Evolutionary conservation across 2,888 invertebrate species (phyloP).

Genomic region (Sussaba pulchella): DNA sequence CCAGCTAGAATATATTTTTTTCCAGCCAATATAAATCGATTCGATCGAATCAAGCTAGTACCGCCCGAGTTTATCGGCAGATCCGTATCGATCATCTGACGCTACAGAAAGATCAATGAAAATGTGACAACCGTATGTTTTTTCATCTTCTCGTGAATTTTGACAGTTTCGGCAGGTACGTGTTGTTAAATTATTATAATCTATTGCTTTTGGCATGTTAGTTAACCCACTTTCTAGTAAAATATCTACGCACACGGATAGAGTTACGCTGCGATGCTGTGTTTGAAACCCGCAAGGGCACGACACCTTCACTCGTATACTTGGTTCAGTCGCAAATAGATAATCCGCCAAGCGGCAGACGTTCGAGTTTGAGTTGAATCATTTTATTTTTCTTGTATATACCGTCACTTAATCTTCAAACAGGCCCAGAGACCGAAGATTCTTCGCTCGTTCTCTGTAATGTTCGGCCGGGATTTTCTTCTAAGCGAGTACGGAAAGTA

Average conservation of each 20-base stretch:
- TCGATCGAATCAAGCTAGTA: too few relatives aligned
- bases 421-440: background rate
- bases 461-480: background rate
- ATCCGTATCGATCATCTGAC: too few relatives aligned
- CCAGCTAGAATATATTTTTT: too few relatives aligned
- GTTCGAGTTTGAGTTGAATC: background rate
- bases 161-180: background rate
- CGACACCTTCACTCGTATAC: background rate
- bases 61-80: too few relatives aligned
- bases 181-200: background rate
- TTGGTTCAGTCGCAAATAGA: conserved; percentile 1
- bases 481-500: background rate
- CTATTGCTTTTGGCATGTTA: conserved; percentile 3
- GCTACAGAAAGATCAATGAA: too few relatives aligned
- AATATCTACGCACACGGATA: conserved; percentile 3
- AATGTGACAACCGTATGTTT: too few relatives aligned
- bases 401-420: background rate
- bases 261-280: background rate
- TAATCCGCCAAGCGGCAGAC: conserved; percentile 3
- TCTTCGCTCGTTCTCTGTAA: conserved; percentile 13
- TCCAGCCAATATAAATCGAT: too few relatives aligned
- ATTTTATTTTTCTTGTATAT: conserved; percentile 3
- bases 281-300: background rate
- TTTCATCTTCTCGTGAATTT: conserved; percentile 17
- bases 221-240: background rate